Base-by-base conservation (phyloP, 2,888 invertebrate genomes). In the Caprella mutica region DNA sequence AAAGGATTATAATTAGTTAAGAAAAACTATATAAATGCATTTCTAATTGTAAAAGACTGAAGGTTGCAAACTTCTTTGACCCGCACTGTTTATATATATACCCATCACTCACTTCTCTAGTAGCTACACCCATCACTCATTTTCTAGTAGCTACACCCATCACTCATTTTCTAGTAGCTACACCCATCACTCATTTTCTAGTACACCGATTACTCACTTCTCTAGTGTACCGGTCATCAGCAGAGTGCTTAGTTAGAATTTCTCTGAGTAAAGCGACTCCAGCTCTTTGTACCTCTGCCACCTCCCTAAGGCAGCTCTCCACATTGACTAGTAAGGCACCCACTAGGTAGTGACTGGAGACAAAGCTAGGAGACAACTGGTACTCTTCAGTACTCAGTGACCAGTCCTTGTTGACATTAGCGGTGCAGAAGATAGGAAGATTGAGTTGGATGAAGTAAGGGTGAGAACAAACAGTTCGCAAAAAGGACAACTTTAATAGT, bases 361-460 rank as follows among this genome's bases (percentile, higher is more conserved):
- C 85, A 74, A 91, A 97, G 65, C 65, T 61, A 5, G 57, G n/a
- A 19, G 57, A 59, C 8, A 65, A 42, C 43, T 55, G 48, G 46
- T 59, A 65, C 40, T 65, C 66, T 54, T 66, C 67, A 56, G 63
- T 52, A 52, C 71, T 61, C 9, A 60, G 53, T 44, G 63, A 67
- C 19, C 58, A 53, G 26, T 64, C 59, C 55, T 61, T 64, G 17
- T 60, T 50, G 50, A 60, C 66, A 52, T 74, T 68, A 48, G 72
- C 70, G 56, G 78, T 80, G 48, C 81, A 80, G 70, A 83, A 81
- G 67, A 91, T 78, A 4, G 96, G 96, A 69, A 96, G 78, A 74
- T 92, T 93, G 68, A 96, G 83, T 0, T 90, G 86, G 52, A 96
- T 83, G 71, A 84, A 96, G 73, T 97, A 94, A 71, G 97, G 96